Evolutionary conservation across 1,140 invertebrate genomes (phyloP), one percentile per base, ranked within the genome.

Genomic region (Cepaea nemoralis): DNA sequence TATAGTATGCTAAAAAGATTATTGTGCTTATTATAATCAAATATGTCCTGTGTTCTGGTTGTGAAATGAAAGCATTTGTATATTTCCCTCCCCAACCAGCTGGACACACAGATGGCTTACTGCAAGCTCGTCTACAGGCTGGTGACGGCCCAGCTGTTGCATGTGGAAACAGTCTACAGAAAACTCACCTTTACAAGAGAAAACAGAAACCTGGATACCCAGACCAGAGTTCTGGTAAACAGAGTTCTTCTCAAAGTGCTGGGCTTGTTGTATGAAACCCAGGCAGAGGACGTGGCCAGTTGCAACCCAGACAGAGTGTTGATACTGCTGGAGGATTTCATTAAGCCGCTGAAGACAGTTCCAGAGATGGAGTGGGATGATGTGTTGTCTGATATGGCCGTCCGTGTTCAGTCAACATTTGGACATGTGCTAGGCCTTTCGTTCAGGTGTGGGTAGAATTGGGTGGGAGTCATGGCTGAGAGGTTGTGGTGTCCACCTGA

Each of bases 41-140:
- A n/a, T n/a, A n/a, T n/a, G n/a, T n/a, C n/a, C n/a, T n/a, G n/a
- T n/a, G n/a, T n/a, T n/a, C n/a, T n/a, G n/a, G n/a, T n/a, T n/a
- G n/a, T 6, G 42, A 45, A 6, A 10, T 45, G 16, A 45, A 6
- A 45, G 42, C 42, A 45, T 10, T 55, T 22, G 19, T 75, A 16
- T 75, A 35, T 24, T 31, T 8, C 70, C 45, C 2, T 69, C 22
- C 22, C 70, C 12, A 33, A 37, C n/a, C 35, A 78, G 77, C 37
- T n/a, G 27, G 77, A 78, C 31, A 78, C 77, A 12, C 33, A 69
- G 63, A 78, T 78, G 77, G 35, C 40, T 14, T 78, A 78, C 63
- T 42, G 35, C 42, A 78, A 48, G 31, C 63, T 78, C 14, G 1
- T 78, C 24, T 67, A 22, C 19, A 35, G 39, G n/a, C 63, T 78